These are phyloP conservation scores for Echinometra lucunter DNA, from an alignment of 53 echinoderm and acorn worm species.

Conservation along the genomic window DNA sequence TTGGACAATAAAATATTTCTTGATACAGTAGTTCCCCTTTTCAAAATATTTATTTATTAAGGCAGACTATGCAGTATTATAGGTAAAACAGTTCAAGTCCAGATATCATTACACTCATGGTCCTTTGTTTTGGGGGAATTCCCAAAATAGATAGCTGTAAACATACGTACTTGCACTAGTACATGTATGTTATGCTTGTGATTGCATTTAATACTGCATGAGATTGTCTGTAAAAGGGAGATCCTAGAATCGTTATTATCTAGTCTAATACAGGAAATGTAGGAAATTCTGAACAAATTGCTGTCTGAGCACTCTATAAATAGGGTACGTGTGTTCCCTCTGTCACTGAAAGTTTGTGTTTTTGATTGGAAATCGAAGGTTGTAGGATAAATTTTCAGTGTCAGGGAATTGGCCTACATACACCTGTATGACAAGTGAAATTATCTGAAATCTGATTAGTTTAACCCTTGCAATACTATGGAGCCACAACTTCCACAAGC, in stretches of 20 bases:
- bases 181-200: background rate
- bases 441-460: background rate
- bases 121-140: background rate
- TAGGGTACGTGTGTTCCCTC: background rate
- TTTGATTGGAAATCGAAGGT: background rate
- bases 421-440: background rate
- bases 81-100: too few species aligned
- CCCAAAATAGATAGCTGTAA: background rate
- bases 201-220: too few species aligned
- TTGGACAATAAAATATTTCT: too few species aligned
- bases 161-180: background rate
- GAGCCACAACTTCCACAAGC: too few species aligned
- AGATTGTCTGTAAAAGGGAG: too few species aligned
- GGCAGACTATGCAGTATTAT: too few species aligned
- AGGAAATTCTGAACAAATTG: constrained; percentile 32
- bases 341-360: constrained; percentile 4
- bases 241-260: background rate
- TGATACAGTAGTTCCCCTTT: too few species aligned
- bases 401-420: background rate
- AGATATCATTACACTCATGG: background rate
- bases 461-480: too few species aligned
- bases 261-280: constrained; percentile 31
- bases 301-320: constrained; percentile 23
- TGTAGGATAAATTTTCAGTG: background rate
- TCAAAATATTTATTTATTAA: too few species aligned